phyloP scores from a whole-genome alignment of 2,888 invertebrate genomes.

The Fragum whitleyi region DNA sequence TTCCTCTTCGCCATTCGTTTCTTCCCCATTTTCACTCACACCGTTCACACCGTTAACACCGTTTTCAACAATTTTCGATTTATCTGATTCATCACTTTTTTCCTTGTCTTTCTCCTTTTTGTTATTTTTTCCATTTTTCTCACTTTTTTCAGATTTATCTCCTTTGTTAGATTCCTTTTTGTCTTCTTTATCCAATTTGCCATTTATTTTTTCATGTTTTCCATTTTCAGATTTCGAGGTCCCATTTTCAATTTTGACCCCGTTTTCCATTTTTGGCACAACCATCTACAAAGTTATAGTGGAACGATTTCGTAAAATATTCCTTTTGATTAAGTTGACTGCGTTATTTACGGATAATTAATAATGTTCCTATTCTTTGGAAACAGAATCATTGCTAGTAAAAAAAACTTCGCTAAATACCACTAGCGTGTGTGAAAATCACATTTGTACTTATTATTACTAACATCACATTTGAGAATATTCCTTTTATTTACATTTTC shows the following conservation, averaged over 20 bases:
- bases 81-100: slow-evolving; percentile 21
- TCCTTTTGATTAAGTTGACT: too few species aligned
- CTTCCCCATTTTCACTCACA: slow-evolving; percentile 56
- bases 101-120: slow-evolving; percentile 26
- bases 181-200: slow-evolving; percentile 26
- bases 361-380: too few species aligned
- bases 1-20: slow-evolving; percentile 46
- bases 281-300: not conserved
- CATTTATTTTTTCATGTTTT: slow-evolving; percentile 1
- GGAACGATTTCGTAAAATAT: not conserved
- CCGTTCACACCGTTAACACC: not conserved
- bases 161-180: slow-evolving; percentile 28
- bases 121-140: slow-evolving; percentile 30
- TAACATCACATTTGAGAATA: too few species aligned
- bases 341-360: too few species aligned
- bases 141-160: slow-evolving; percentile 42
- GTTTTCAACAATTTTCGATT: slow-evolving; percentile 24
- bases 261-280: slow-evolving; percentile 23
- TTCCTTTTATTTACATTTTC: too few species aligned
- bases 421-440: not conserved
- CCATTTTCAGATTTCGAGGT: slow-evolving; percentile 5
- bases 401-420: too few species aligned
- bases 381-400: too few species aligned
- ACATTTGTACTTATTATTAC: too few species aligned
- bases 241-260: slow-evolving; percentile 17